Conservation (phyloP, 2,888 invertebrate genomes). For the Cosmorhoe ocellata region DNA sequence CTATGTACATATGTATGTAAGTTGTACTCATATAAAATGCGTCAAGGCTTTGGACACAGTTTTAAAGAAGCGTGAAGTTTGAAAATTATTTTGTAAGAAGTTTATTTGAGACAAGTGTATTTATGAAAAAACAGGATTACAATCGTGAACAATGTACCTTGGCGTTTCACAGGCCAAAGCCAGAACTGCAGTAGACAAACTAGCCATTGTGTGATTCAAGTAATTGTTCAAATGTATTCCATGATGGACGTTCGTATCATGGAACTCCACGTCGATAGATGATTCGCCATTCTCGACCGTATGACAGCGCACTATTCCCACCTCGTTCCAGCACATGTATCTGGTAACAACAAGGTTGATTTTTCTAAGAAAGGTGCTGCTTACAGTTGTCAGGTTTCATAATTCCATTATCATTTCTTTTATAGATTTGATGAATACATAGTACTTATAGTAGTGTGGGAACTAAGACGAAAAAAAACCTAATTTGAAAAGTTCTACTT, state of each 20-base stretch:
- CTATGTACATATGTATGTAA: too few species aligned
- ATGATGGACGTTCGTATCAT: conserved; percentile 94
- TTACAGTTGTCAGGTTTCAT: neutral
- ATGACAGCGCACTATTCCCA: conserved; percentile 94
- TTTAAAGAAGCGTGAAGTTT: too few species aligned
- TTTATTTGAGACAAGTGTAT: too few species aligned
- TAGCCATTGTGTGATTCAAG: conserved; percentile 92
- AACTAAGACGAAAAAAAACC: neutral
- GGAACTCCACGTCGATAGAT: conserved; percentile 97
- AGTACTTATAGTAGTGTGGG: neutral
- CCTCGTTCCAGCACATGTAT: conserved; percentile 94
- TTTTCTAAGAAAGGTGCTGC: conserved; percentile 1
- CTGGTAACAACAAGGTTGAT: conserved; percentile 43
- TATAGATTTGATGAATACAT: neutral
- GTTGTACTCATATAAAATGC: too few species aligned
- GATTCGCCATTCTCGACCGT: conserved; percentile 87
- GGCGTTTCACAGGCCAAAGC: conserved; percentile 88
- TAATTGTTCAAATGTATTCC: conserved; percentile 94
- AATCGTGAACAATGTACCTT: too few species aligned
- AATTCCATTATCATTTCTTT: neutral
- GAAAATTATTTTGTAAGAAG: too few species aligned
- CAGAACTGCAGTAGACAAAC: conserved; percentile 90
- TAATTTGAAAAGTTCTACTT: too few species aligned
- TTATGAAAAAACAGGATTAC: too few species aligned
- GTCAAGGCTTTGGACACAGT: too few species aligned